These are phyloP conservation scores for Alviniconcha strummeri DNA, from an alignment of 2,888 invertebrate genomes.

Conservation along the genomic window DNA sequence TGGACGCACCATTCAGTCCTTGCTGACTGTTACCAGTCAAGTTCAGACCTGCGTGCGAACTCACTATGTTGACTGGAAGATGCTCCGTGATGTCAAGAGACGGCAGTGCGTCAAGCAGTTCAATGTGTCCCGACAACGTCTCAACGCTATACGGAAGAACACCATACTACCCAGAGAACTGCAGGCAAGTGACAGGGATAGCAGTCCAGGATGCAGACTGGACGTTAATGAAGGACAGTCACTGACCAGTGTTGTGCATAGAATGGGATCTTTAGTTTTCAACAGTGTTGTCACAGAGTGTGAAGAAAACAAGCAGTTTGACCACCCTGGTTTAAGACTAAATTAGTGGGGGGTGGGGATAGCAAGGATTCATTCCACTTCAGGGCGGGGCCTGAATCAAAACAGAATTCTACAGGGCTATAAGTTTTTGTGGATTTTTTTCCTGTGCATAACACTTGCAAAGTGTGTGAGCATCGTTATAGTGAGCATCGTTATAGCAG, in stretches of 20 bases:
- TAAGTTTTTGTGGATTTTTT: background rate
- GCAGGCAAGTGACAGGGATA: conserved; percentile 69
- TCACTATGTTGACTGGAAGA: conserved; percentile 79
- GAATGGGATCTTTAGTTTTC: background rate
- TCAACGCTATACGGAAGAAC: conserved; percentile 89
- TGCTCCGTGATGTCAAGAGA: conserved; percentile 90
- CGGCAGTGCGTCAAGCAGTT: conserved; percentile 84
- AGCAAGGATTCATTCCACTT: too few relatives aligned
- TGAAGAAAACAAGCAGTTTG: background rate
- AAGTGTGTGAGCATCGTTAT: background rate
- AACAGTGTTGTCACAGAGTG: too few relatives aligned
- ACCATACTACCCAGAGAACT: conserved; percentile 88
- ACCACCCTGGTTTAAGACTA: too few relatives aligned
- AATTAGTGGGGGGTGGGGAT: too few relatives aligned
- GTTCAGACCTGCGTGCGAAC: conserved; percentile 18
- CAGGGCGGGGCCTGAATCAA: too few relatives aligned
- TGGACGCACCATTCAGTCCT: conserved; percentile 3
- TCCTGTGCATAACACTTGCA: background rate
- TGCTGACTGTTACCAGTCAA: conserved; percentile 8
- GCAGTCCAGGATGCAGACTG: too few relatives aligned
- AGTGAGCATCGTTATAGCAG: too few relatives aligned
- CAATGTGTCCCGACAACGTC: conserved; percentile 85
- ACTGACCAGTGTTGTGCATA: background rate
- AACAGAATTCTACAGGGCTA: too few relatives aligned
- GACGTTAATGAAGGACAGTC: background rate